Base-by-base conservation (phyloP, 2,113 vertebrate genomes). In the Sitta europaea region DNA sequence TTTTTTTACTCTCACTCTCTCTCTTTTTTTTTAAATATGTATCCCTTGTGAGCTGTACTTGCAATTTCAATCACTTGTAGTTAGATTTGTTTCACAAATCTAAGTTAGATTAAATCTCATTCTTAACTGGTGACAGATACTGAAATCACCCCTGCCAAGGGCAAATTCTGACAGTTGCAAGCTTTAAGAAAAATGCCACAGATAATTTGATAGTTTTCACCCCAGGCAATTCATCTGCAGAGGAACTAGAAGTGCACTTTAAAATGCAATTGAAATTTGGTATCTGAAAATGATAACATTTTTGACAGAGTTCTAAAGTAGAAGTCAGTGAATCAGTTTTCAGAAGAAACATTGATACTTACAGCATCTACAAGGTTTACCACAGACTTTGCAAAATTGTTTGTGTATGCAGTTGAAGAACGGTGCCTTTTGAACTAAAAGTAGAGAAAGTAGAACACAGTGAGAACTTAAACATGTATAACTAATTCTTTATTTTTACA, bases 291-390 rank as follows among this genome's bases (percentile, higher is more conserved):
- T 11, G 6, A 25, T 47, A 85, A 53, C 28, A n/a, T 87, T 70
- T 72, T 51, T 12, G 74, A 78, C 33, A 55, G 47, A 68, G 36
- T 23, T 9, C 63, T 91, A 45, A 91, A 92, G 23, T 61, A 74
- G 42, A 67, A 68, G n/a, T 53, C 33, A 94, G 16, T 35, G 14
- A 51, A 55, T 62, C 6, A 47, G 28, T 81, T 59, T 90, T 87
- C 65, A 81, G 50, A 90, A 84, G 79, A 88, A 77, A 58, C 5
- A 19, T 11, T 51, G 76, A 91, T 98, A 99, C 99, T 99, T 98
- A 99, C 99, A 96, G 98, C 98, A 97, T 99, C 99, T 93, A 99
- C 99, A 87, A 99, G 97, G 96, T 99, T 99, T 96, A 99, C 99
- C 96, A 99, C 99, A 51, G 99, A 99, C 95, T 99, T 99, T 22